phyloP scores from a whole-genome alignment of 2,797 vertebrate species.

The Enteromius trimaculatus region DNA sequence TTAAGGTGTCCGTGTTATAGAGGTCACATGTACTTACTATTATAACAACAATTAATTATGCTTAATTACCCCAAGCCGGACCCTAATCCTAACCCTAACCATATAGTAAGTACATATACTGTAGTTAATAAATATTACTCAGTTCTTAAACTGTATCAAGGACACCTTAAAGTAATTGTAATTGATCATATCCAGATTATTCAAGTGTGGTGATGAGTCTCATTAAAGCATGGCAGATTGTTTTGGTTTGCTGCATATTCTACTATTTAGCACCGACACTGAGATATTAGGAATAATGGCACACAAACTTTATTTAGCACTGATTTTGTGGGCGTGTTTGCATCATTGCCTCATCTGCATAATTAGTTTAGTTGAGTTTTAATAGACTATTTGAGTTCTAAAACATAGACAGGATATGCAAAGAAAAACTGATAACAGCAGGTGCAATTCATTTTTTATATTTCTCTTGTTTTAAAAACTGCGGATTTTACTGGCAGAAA shows the following conservation, averaged over 20 bases:
- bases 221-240: background rate
- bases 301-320: background rate
- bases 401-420: background rate
- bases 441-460: background rate
- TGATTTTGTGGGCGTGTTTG: background rate
- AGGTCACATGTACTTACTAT: too few species aligned
- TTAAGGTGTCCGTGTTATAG: too few species aligned
- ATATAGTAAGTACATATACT: too few species aligned
- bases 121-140: too few species aligned
- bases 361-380: background rate
- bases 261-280: background rate
- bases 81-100: too few species aligned
- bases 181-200: background rate
- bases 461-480: constrained; percentile 5
- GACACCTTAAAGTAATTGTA: background rate
- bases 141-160: too few species aligned
- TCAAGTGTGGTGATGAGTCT: background rate
- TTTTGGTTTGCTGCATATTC: background rate
- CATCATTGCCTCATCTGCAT: background rate
- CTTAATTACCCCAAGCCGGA: too few species aligned
- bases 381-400: too few species aligned
- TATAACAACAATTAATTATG: too few species aligned
- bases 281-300: background rate
- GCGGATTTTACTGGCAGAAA: background rate
- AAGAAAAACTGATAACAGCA: background rate